These are phyloP conservation scores for Clistopyga incitator DNA, from an alignment of 2,888 invertebrate genomes.

Conservation along the genomic window DNA sequence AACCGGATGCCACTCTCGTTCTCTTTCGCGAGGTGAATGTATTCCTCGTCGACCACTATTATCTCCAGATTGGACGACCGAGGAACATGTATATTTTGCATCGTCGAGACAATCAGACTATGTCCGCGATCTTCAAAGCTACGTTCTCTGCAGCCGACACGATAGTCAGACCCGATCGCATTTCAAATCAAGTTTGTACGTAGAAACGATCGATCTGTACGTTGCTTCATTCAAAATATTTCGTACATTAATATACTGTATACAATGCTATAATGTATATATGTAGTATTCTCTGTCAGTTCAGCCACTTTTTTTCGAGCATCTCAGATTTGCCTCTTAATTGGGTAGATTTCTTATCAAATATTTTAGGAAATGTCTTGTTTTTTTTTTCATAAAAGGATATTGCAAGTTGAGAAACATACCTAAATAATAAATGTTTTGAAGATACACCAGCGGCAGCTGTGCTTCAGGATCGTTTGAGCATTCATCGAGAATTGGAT, in stretches of 20 bases:
- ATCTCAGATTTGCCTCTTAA: too few relatives aligned
- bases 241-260: too few relatives aligned
- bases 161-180: constrained; percentile 63
- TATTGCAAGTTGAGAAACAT: too few relatives aligned
- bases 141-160: constrained; percentile 62
- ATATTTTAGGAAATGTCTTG: too few relatives aligned
- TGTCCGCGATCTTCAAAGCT: constrained; percentile 59
- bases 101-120: constrained; percentile 57
- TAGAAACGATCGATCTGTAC: neutral
- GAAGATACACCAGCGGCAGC: constrained; percentile 68
- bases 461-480: constrained; percentile 58
- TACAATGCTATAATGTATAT: too few relatives aligned
- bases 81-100: constrained; percentile 62
- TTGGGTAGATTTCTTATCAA: too few relatives aligned
- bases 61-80: constrained; percentile 66
- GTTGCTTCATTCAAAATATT: too few relatives aligned
- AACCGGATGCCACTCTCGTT: constrained; percentile 66
- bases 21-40: constrained; percentile 68
- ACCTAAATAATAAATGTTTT: constrained; percentile 4
- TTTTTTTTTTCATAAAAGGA: neutral
- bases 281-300: too few relatives aligned
- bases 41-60: constrained; percentile 70
- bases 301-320: too few relatives aligned
- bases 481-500: constrained; percentile 55
- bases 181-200: constrained; percentile 68